Base-by-base conservation (phyloP, 2,888 invertebrate genomes). In the Anoncus sp. region DNA sequence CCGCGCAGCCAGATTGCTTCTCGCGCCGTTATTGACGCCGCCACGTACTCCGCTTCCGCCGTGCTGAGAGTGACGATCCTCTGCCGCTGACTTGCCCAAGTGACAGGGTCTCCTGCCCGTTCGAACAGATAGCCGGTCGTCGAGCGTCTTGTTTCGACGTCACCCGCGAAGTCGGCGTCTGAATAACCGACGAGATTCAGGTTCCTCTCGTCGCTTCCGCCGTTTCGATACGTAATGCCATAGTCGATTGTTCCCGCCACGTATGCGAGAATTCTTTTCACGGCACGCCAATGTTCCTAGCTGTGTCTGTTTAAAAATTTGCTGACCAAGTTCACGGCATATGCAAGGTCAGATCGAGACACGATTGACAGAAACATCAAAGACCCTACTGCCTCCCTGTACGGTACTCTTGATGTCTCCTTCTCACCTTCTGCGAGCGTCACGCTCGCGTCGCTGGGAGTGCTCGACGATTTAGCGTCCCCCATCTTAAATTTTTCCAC, bases 101-200 rank as follows among this genome's bases (percentile, higher is more conserved):
- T 70, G n/a, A 79, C 45, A 4, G 77, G 73, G 18, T 79, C 80
- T 14, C 60, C 63, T 2, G 65, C 53, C 3, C 72, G 43, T n/a
- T 69, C 31, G 49, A 77, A 80, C 0, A 79, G 40, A 60, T 78
- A 81, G 0, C 83, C 81, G 4, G 84, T 80, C 1, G 73, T 77
- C 9, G 82, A 80, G 7, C 75, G 60, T 57, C 80, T 59, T 3
- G 80, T 76, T 12, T 40, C 59, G 27, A 49, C 49, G 66, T 80
- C 77, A 18, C 80, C 63, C 9, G 80, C 81, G 59, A 59, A 81
- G 67, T 81, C 82, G 2, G 80, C 72, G 43, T 82, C 81, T 5
- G 73, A 75, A 18, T 72, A 82, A 1, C 76, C 79, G 18, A 67
- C 27, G 6, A 80, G 66, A 10, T 43, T 16, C 12, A 14, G 35